Evolutionary conservation across 1,140 invertebrate genomes (phyloP).

Genomic region (Calycopis cecrops): DNA sequence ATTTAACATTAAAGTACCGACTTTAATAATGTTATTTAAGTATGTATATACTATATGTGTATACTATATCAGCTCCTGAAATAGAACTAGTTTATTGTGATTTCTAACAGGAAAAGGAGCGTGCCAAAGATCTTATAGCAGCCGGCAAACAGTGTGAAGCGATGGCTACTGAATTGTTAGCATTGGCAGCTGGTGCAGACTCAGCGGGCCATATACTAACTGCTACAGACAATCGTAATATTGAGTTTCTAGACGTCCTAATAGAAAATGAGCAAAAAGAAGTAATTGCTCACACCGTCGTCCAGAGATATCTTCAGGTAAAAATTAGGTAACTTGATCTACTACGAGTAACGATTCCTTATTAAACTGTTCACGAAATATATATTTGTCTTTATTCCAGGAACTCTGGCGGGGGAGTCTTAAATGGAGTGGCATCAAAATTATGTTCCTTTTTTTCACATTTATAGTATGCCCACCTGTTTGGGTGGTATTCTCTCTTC

Average conservation of each 20-base stretch:
- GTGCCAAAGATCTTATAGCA: slow-evolving; percentile 95
- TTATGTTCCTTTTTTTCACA: slow-evolving; percentile 91
- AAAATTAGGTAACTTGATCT: slow-evolving; percentile 74
- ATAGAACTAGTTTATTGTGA: slow-evolving; percentile 9
- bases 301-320: slow-evolving; percentile 91
- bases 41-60: too few species aligned
- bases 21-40: too few species aligned
- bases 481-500: slow-evolving; percentile 97
- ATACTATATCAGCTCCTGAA: too few species aligned
- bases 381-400: slow-evolving; percentile 71
- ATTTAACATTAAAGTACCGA: too few species aligned
- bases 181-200: slow-evolving; percentile 94
- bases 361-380: slow-evolving; percentile 12
- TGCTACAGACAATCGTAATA: slow-evolving; percentile 92
- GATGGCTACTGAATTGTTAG: slow-evolving; percentile 97
- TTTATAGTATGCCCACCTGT: slow-evolving; percentile 96
- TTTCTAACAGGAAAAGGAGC: slow-evolving; percentile 91
- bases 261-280: slow-evolving; percentile 99
- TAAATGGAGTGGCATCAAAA: slow-evolving; percentile 96
- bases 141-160: slow-evolving; percentile 97
- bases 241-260: slow-evolving; percentile 96
- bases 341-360: slow-evolving; percentile 24
- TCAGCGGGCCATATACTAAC: slow-evolving; percentile 94
- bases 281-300: slow-evolving; percentile 93
- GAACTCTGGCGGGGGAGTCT: slow-evolving; percentile 97